Evolutionary conservation across 2,113 vertebrate species (phyloP).

Genomic region (Zosterops borbonicus): DNA sequence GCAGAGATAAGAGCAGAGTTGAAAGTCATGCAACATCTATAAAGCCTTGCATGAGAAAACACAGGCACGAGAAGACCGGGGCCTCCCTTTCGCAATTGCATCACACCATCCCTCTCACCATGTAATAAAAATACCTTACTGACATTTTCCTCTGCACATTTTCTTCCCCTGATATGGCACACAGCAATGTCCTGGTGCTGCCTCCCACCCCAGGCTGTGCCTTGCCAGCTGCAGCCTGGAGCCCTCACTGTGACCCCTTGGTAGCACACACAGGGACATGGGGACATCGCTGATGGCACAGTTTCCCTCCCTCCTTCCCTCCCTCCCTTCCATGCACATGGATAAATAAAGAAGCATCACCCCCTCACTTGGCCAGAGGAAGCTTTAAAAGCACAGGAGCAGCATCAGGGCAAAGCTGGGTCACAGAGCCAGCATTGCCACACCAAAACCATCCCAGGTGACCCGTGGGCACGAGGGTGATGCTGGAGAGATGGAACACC

Average conservation of each 20-base stretch:
- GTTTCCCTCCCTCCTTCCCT: background rate
- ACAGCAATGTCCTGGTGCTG: background rate
- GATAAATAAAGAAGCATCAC: background rate
- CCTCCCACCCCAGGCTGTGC: background rate
- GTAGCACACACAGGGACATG: background rate
- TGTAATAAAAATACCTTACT: background rate
- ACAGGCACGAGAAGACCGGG: background rate
- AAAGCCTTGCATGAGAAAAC: background rate
- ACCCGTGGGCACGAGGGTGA: fast-evolving
- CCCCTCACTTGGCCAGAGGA: background rate
- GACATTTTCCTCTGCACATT: background rate
- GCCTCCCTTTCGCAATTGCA: background rate
- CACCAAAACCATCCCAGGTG: too few relatives aligned
- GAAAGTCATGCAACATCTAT: background rate
- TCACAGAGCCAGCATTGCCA: background rate
- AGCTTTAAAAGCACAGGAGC: background rate
- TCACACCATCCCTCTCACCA: background rate
- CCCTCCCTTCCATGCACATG: background rate
- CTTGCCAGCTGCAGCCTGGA: background rate
- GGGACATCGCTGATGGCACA: background rate
- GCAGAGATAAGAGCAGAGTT: background rate
- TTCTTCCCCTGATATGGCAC: background rate
- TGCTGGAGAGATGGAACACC: fast-evolving
- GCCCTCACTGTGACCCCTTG: background rate
- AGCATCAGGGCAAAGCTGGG: background rate